These are phyloP conservation scores for Zonitis immaculata DNA, from an alignment of 2,888 invertebrate species.

Conservation along the genomic window DNA sequence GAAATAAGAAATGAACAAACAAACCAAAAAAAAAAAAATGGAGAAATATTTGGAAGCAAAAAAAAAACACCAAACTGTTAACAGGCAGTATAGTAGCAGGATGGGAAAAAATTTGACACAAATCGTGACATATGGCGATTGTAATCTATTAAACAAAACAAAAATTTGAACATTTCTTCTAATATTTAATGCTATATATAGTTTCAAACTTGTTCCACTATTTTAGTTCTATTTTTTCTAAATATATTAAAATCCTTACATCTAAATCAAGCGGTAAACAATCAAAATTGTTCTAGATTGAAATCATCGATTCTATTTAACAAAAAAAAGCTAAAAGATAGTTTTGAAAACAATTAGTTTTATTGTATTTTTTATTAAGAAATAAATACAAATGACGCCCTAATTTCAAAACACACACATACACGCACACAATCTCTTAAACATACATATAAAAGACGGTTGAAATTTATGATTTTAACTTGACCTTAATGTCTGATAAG, in stretches of 20 bases:
- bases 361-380: neutral
- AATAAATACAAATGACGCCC: neutral
- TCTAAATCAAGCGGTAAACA: neutral
- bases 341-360: neutral
- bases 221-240: too few species aligned
- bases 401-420: too few species aligned
- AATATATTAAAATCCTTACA: neutral
- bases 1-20: too few species aligned
- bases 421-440: neutral
- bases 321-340: neutral
- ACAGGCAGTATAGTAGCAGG: neutral
- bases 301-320: neutral
- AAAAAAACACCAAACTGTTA: neutral
- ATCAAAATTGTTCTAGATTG: neutral
- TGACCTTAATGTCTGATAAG: conserved; percentile 1
- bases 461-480: neutral
- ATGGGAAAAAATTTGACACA: neutral
- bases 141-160: neutral
- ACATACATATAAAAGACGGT: neutral
- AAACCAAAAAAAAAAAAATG: too few species aligned
- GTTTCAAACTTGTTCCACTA: neutral
- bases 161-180: too few species aligned
- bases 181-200: too few species aligned
- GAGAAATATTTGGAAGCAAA: neutral
- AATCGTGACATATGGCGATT: neutral